These are phyloP conservation scores for Apocrypta bakeri DNA, from an alignment of 1,140 invertebrate genomes.

Conservation along the genomic window DNA sequence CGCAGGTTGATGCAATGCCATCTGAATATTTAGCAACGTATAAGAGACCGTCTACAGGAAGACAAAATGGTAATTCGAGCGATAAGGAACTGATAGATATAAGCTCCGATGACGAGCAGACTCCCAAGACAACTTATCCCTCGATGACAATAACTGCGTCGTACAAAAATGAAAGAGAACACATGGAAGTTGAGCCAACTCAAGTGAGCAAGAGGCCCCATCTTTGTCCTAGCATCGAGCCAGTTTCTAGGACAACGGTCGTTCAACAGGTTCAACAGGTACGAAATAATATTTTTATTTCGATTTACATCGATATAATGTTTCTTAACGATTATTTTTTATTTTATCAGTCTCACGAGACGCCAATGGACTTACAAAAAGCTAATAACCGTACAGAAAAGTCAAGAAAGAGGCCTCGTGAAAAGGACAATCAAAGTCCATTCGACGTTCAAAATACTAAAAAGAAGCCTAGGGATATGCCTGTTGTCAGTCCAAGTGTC, in stretches of 20 bases:
- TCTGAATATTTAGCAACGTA: conserved; percentile 64
- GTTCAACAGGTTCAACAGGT: neutral
- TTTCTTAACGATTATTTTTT: neutral
- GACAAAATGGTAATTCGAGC: conserved; percentile 70
- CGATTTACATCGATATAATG: neutral
- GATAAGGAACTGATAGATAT: conserved; percentile 74
- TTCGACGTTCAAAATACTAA: conserved; percentile 51
- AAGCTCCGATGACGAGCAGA: conserved; percentile 72
- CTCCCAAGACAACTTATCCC: conserved; percentile 51
- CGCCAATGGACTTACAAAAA: conserved; percentile 21
- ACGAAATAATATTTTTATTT: neutral
- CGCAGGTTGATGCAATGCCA: conserved; percentile 56
- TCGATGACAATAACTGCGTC: conserved; percentile 26
- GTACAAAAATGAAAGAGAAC: conserved; percentile 5
- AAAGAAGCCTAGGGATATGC: conserved; percentile 62
- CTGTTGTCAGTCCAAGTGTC: conserved; percentile 71
- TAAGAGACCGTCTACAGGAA: conserved; percentile 56
- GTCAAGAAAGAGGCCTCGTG: conserved; percentile 67
- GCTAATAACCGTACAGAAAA: conserved; percentile 51
- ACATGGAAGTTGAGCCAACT: neutral
- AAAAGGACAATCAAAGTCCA: conserved; percentile 71
- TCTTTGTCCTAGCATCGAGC: conserved; percentile 2
- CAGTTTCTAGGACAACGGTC: neutral
- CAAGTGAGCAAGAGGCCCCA: conserved; percentile 34
- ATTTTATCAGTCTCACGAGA: conserved; percentile 46